Percentiles rank a stretch among this genome's conserved stretches.
phyloP scores from a whole-genome alignment of 2,888 invertebrate species.

The Adelognathus sp. region DNA sequence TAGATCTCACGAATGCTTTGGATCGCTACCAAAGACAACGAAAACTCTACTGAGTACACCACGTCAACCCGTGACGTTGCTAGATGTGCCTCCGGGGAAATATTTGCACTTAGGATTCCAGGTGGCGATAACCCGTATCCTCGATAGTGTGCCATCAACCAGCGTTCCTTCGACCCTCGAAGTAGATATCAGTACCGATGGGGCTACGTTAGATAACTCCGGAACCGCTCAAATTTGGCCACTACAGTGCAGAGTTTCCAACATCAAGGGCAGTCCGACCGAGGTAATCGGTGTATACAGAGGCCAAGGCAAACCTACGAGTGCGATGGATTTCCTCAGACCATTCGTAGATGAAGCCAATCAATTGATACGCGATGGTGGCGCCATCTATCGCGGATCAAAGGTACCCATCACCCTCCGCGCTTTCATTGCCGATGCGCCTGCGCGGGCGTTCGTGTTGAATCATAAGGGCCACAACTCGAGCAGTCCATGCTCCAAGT shows the following conservation, averaged over 20 bases:
- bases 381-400: constrained; percentile 21
- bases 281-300: constrained; percentile 60
- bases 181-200: constrained; percentile 50
- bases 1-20: constrained; percentile 34
- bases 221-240: constrained; percentile 56
- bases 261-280: constrained; percentile 16
- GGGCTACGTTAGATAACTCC: constrained; percentile 22
- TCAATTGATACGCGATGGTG: constrained; percentile 36
- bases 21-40: constrained; percentile 22
- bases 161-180: constrained; percentile 17
- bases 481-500: constrained; percentile 58
- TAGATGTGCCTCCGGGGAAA: constrained; percentile 31
- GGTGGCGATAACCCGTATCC: constrained; percentile 5
- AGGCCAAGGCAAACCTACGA: constrained; percentile 56
- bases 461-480: constrained; percentile 55
- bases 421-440: constrained; percentile 61
- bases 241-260: constrained; percentile 49
- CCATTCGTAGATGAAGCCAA: constrained; percentile 51
- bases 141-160: neutral
- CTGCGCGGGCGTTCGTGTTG: constrained; percentile 57
- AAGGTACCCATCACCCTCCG: constrained; percentile 36
- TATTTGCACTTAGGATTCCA: constrained; percentile 37
- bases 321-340: constrained; percentile 50
- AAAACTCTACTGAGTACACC: constrained; percentile 32
- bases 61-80: neutral